A percentile compares a stretch with the other conserved stretches of the same genome.
Evolutionary conservation across 2,888 invertebrate species (phyloP).

Genomic region (Dendrolimus pini): DNA sequence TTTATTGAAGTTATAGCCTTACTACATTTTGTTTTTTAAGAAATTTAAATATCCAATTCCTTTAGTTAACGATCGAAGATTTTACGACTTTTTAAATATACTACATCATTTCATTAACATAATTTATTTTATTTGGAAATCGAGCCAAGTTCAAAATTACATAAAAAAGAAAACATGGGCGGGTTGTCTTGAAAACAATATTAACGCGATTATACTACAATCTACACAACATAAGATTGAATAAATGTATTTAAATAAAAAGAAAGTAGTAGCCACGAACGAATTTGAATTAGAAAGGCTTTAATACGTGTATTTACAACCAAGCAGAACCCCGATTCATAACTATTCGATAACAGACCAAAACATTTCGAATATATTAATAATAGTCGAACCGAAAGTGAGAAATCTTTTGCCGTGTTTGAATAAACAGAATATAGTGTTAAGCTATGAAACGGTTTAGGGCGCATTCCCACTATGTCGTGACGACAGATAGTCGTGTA

Average conservation of each 20-base stretch:
- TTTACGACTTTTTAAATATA: background rate
- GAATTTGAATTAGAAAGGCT: conserved; percentile 2
- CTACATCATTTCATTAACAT: background rate
- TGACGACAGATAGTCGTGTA: too few relatives aligned
- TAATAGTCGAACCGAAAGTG: too few relatives aligned
- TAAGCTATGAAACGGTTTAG: too few relatives aligned
- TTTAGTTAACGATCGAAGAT: background rate
- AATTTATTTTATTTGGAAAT: background rate
- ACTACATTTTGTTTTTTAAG: too few relatives aligned
- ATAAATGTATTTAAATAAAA: background rate
- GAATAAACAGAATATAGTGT: too few relatives aligned
- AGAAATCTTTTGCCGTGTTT: too few relatives aligned
- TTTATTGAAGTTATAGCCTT: too few relatives aligned
- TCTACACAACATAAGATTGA: background rate
- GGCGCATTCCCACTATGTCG: too few relatives aligned
- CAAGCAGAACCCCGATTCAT: background rate
- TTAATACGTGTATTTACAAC: background rate
- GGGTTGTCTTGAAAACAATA: background rate
- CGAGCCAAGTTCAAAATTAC: background rate
- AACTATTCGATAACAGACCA: background rate
- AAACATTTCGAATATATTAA: background rate
- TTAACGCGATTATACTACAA: background rate
- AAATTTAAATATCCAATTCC: too few relatives aligned
- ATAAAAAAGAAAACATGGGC: background rate
- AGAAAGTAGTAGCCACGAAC: background rate